These are phyloP conservation scores for Phoebastria nigripes DNA, from an alignment of 2,797 vertebrate genomes.

Conservation along the genomic window DNA sequence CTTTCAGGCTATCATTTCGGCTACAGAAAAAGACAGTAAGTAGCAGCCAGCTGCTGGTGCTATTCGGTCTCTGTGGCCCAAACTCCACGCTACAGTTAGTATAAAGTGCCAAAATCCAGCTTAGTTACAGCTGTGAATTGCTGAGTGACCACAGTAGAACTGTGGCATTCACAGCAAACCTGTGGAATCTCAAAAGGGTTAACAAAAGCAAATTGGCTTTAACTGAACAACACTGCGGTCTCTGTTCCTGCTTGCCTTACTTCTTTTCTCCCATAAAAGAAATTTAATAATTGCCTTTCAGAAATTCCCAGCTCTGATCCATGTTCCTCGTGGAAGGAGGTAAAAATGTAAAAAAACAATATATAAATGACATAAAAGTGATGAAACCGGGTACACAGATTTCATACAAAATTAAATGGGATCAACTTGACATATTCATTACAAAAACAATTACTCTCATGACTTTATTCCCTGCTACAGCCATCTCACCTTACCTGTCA, in stretches of 20 bases:
- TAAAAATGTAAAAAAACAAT: slow-evolving; percentile 16
- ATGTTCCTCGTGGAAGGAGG: not conserved
- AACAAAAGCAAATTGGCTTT: not conserved
- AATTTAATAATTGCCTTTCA: not conserved
- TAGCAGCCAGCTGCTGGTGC: not conserved
- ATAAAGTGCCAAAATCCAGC: not conserved
- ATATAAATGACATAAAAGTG: not conserved
- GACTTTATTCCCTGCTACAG: not conserved
- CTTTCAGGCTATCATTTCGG: not conserved
- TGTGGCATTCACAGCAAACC: not conserved
- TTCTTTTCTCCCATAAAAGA: not conserved
- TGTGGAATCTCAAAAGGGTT: not conserved
- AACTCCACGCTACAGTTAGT: not conserved
- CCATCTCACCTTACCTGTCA: not conserved
- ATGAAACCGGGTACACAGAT: not conserved
- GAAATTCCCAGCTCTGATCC: not conserved
- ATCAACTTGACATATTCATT: not conserved
- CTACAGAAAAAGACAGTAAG: not conserved
- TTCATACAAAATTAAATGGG: slow-evolving; percentile 7
- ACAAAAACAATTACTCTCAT: not conserved
- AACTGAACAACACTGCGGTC: not conserved
- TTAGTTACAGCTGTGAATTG: not conserved
- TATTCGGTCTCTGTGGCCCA: not conserved
- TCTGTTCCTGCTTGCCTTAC: not conserved
- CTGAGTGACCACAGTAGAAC: not conserved